Percentiles rank a stretch among this genome's conserved stretches.
phyloP scores from a whole-genome alignment of 2,113 vertebrate genomes.

The Semnornis frantzii region DNA sequence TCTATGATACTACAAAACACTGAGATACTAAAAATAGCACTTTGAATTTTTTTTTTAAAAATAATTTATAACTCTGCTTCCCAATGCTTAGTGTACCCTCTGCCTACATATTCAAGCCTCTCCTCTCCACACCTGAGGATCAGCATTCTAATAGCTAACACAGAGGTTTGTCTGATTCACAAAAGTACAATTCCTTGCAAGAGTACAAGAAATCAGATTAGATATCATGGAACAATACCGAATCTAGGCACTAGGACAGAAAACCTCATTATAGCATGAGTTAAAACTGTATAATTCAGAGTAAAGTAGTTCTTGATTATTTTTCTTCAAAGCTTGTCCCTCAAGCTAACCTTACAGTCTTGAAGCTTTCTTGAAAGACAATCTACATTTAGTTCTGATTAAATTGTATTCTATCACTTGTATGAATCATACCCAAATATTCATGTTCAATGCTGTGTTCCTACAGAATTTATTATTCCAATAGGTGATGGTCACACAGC shows the following conservation, averaged over 20 bases:
- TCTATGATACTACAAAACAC: not conserved
- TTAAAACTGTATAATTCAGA: not conserved
- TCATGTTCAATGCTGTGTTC: not conserved
- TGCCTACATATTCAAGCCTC: not conserved
- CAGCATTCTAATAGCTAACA: not conserved
- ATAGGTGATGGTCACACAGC: not conserved
- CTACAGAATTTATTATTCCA: not conserved
- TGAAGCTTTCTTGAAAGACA: not conserved
- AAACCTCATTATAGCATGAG: not conserved
- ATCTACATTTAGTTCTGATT: not conserved
- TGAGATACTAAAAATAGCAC: not conserved
- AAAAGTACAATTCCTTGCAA: not conserved
- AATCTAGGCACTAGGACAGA: not conserved
- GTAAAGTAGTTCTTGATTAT: not conserved
- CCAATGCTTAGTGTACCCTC: not conserved
- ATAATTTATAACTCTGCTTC: not conserved
- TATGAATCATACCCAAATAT: not conserved
- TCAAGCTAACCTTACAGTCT: not conserved
- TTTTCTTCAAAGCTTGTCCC: not conserved
- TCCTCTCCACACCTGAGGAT: not conserved
- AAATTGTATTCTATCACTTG: not conserved
- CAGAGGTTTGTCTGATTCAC: not conserved
- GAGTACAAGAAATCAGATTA: not conserved
- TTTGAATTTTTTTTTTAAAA: too few species aligned
- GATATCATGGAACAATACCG: not conserved